phyloP scores from a whole-genome alignment of 37 sponge, comb jelly and placozoan genomes.

The Cladorhizidae sp. region DNA sequence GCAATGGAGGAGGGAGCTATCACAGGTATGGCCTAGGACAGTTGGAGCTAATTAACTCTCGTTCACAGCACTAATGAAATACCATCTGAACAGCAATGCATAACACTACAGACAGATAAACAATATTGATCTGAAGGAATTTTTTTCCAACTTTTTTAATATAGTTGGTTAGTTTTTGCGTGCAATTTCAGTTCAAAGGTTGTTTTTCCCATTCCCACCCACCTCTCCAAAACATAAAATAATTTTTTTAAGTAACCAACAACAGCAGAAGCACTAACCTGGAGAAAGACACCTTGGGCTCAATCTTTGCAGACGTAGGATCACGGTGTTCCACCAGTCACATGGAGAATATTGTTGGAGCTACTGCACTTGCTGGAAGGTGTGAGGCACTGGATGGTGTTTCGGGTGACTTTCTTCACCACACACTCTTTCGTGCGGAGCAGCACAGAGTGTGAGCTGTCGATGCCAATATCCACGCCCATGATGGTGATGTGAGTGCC shows the following conservation, averaged over 20 bases:
- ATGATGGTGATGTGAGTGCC: slow-evolving; percentile 65
- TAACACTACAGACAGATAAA: too few species aligned
- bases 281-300: slow-evolving; percentile 14
- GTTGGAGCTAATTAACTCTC: too few species aligned
- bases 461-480: slow-evolving; percentile 55
- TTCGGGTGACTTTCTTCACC: background rate
- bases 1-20: background rate
- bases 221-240: too few species aligned
- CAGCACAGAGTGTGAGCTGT: slow-evolving; percentile 23
- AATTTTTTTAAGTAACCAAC: too few species aligned
- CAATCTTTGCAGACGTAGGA: slow-evolving; percentile 25
- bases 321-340: background rate
- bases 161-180: too few species aligned
- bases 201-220: too few species aligned
- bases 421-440: slow-evolving; percentile 36
- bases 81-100: too few species aligned
- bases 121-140: too few species aligned
- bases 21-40: too few species aligned
- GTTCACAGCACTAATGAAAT: too few species aligned
- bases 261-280: slow-evolving; percentile 47
- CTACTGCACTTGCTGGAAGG: background rate
- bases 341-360: background rate
- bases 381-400: slow-evolving; percentile 5
- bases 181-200: too few species aligned
- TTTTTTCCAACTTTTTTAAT: too few species aligned